These are phyloP conservation scores for Theonella swinhoei DNA, from an alignment of 37 sponge, comb jelly and placozoan species.

Conservation along the genomic window DNA sequence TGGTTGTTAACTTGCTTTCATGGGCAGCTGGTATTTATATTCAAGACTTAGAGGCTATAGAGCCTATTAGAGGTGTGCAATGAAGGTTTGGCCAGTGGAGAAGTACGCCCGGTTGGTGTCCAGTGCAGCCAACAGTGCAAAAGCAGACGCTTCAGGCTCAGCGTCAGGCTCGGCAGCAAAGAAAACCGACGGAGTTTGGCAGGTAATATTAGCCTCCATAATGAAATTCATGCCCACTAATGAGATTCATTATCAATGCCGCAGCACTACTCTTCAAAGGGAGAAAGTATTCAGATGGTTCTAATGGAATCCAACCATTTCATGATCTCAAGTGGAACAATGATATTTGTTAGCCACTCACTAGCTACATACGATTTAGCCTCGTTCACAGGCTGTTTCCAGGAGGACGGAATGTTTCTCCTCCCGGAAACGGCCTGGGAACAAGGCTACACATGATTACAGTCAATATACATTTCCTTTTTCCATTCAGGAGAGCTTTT, in stretches of 20 bases:
- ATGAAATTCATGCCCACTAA: neutral
- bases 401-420: no score
- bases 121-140: neutral
- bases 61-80: no score
- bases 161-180: neutral
- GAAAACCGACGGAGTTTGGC: conserved; percentile 46
- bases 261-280: conserved; percentile 51
- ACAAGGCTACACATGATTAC: no score
- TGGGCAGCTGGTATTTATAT: no score
- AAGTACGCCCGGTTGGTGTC: conserved; percentile 70
- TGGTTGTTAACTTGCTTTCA: no score
- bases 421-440: no score
- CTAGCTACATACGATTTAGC: neutral
- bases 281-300: conserved; percentile 35
- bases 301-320: conserved; percentile 54
- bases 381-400: no score
- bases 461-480: no score
- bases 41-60: no score
- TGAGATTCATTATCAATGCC: neutral
- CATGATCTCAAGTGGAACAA: conserved; percentile 48
- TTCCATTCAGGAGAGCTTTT: conserved; percentile 85
- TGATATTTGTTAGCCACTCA: conserved; percentile 31
- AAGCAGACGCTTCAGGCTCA: conserved; percentile 1
- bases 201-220: conserved; percentile 9
- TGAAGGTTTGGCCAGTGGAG: conserved; percentile 64